These are phyloP conservation scores for Julus scandinavius DNA, from an alignment of 2,888 invertebrate genomes.

Conservation along the genomic window DNA sequence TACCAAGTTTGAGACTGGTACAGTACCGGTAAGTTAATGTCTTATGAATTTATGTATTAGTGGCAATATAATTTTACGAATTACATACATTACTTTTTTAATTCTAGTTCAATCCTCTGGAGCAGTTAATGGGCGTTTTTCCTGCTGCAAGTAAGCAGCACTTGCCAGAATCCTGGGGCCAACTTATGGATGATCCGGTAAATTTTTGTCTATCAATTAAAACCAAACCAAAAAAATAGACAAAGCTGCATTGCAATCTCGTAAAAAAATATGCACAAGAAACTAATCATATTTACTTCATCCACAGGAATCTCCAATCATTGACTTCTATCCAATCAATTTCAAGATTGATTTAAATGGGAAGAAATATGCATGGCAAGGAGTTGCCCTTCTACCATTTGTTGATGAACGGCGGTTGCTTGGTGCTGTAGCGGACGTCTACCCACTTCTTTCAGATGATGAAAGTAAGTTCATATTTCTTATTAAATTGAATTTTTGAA, in stretches of 20 bases:
- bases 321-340: constrained; percentile 98
- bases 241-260: no score
- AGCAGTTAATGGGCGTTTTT: constrained; percentile 99
- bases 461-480: constrained; percentile 73
- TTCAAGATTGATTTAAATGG: constrained; percentile 97
- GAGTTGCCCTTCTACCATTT: constrained; percentile 97
- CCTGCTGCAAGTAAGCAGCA: constrained; percentile 96
- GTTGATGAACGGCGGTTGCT: constrained; percentile 90
- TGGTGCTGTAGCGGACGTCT: constrained; percentile 84
- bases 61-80: neutral
- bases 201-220: no score
- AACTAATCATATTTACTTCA: neutral
- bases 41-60: neutral
- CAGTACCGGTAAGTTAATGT: constrained; percentile 81
- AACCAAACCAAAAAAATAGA: no score
- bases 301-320: constrained; percentile 86
- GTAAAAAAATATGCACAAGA: no score
- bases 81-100: neutral
- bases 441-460: constrained; percentile 80
- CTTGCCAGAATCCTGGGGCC: constrained; percentile 92
- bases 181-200: constrained; percentile 91
- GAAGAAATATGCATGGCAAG: constrained; percentile 99
- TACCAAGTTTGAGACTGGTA: constrained; percentile 87
- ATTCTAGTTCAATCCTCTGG: constrained; percentile 89
- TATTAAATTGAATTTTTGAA: neutral